Conservation (phyloP, 2,888 invertebrate species). For the Scaptodrosophila latifasciaeformis region DNA sequence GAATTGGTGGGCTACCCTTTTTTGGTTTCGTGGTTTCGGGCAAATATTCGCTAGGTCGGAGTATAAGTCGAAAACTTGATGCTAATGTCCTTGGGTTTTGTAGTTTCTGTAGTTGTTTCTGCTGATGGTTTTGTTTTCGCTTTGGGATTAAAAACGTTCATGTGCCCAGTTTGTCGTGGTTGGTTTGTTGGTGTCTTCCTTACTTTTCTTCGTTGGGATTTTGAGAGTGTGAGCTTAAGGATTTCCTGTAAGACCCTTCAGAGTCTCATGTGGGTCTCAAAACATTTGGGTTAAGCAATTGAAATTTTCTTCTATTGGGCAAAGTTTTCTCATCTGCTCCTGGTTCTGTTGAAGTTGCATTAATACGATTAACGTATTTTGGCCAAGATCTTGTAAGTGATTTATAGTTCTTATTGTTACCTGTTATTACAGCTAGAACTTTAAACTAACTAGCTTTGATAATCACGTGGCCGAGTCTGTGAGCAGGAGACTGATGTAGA, state of each 20-base stretch:
- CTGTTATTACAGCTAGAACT: slow-evolving; percentile 22
- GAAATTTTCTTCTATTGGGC: slow-evolving; percentile 21
- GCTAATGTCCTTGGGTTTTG: slow-evolving; percentile 59
- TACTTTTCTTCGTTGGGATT: slow-evolving; percentile 11
- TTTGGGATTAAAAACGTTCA: slow-evolving; percentile 46
- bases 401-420: slow-evolving; percentile 44
- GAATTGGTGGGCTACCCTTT: slow-evolving; percentile 33
- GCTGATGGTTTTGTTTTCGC: slow-evolving; percentile 43
- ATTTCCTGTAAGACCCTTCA: slow-evolving; percentile 36
- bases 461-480: slow-evolving; percentile 47
- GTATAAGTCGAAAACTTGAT: slow-evolving; percentile 68
- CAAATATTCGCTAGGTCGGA: slow-evolving; percentile 48
- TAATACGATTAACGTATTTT: slow-evolving; percentile 37
- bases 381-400: slow-evolving; percentile 49
- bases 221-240: slow-evolving; percentile 17
- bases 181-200: neutral
- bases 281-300: slow-evolving; percentile 7
- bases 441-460: slow-evolving; percentile 31
- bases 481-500: slow-evolving; percentile 1
- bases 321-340: slow-evolving; percentile 7
- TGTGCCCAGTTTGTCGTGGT: slow-evolving; percentile 21
- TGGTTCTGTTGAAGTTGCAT: slow-evolving; percentile 53
- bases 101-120: slow-evolving; percentile 14
- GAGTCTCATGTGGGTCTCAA: neutral
- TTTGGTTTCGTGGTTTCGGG: slow-evolving; percentile 16